Conservation (phyloP, 1,140 invertebrate species). For the Drosophila eugracilis region DNA sequence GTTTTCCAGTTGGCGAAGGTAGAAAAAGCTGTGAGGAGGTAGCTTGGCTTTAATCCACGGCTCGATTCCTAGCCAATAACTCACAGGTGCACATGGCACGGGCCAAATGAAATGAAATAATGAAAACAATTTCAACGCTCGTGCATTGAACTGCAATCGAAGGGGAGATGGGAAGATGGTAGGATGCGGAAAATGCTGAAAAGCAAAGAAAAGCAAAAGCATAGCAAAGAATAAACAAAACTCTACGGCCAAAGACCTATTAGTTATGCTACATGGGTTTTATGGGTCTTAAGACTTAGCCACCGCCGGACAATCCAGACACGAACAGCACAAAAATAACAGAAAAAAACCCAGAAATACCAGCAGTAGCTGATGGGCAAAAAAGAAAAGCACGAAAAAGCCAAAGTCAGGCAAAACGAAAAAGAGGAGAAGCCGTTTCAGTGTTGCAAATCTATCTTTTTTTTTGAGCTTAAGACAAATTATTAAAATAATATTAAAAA, state of each 20-base stretch:
- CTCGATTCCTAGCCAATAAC: slow-evolving; percentile 44
- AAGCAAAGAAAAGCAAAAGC: slow-evolving; percentile 7
- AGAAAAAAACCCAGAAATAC: background rate
- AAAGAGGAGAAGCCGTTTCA: background rate
- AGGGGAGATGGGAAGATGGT: background rate
- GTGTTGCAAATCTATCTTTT: background rate
- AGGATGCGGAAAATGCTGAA: background rate
- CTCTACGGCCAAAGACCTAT: slow-evolving; percentile 62
- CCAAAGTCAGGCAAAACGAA: background rate
- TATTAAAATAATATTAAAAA: background rate
- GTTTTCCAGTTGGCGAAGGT: background rate
- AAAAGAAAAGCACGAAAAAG: background rate
- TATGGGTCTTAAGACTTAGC: slow-evolving; percentile 54
- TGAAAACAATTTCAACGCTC: slow-evolving; percentile 75
- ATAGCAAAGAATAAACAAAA: slow-evolving; percentile 53
- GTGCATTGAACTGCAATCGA: slow-evolving; percentile 75
- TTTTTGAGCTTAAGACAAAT: background rate
- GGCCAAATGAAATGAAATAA: slow-evolving; percentile 78
- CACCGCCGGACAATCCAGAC: slow-evolving; percentile 38
- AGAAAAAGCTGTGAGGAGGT: background rate
- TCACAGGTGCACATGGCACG: slow-evolving; percentile 71
- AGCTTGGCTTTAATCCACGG: slow-evolving; percentile 35
- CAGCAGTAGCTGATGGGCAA: background rate
- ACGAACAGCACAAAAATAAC: slow-evolving; percentile 12
- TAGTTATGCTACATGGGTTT: slow-evolving; percentile 74